phyloP scores from a whole-genome alignment of 2,888 invertebrate species.

The Erpobdella octoculata region DNA sequence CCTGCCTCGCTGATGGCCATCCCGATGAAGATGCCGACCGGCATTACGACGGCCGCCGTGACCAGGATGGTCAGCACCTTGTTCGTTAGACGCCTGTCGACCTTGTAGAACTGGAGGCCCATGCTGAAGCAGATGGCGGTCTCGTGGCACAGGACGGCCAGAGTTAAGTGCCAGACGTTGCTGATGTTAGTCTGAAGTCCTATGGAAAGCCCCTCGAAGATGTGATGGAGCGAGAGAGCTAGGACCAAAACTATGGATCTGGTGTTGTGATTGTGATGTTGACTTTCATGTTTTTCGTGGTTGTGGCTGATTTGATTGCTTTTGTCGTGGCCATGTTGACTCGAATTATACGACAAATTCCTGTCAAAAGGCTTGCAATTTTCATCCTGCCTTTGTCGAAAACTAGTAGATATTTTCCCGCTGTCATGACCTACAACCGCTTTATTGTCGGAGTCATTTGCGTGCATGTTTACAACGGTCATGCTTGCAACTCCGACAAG shows the following conservation, averaged over 20 bases:
- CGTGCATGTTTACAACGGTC: too few species aligned
- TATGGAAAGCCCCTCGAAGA: constrained; percentile 58
- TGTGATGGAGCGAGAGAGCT: constrained; percentile 57
- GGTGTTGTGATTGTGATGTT: constrained; percentile 26
- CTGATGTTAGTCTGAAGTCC: constrained; percentile 51
- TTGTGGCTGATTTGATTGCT: neutral
- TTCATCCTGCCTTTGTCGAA: neutral
- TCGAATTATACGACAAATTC: neutral
- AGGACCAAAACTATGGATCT: constrained; percentile 54
- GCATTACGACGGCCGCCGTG: neutral
- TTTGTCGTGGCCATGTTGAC: neutral
- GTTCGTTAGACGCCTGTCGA: constrained; percentile 5
- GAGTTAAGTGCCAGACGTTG: constrained; percentile 44
- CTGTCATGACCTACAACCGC: too few species aligned
- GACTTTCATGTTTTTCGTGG: neutral
- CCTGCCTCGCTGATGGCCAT: neutral
- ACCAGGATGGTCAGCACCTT: constrained; percentile 8
- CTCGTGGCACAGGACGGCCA: constrained; percentile 57
- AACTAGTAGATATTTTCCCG: too few species aligned
- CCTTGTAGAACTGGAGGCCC: constrained; percentile 50
- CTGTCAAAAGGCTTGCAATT: neutral
- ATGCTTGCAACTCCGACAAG: too few species aligned
- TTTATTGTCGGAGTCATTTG: too few species aligned
- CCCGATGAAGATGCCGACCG: constrained; percentile 19
- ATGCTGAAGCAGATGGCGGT: constrained; percentile 56